A percentile compares a stretch with the other conserved stretches of the same genome.
These are phyloP conservation scores for Tylochromis polylepis DNA, from an alignment of 2,113 vertebrate species.

Conservation along the genomic window DNA sequence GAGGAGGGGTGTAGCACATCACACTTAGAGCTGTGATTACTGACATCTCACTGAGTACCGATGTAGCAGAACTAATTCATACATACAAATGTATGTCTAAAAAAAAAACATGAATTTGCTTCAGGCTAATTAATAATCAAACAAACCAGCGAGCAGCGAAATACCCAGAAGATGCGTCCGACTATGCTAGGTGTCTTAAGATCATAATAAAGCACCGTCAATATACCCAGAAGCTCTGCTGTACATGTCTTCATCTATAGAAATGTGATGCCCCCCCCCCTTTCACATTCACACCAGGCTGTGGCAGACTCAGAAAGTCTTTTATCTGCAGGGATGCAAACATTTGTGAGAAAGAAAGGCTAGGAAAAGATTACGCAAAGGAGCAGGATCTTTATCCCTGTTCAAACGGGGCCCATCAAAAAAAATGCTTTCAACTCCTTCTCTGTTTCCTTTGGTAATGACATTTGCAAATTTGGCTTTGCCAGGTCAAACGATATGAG, in stretches of 20 bases:
- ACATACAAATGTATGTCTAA: conserved; percentile 51
- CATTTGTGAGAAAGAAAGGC: conserved; percentile 5
- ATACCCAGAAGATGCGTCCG: conserved; percentile 19
- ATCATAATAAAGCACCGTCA: neutral
- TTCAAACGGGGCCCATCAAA: conserved; percentile 10
- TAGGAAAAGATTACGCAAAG: neutral
- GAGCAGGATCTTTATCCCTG: neutral
- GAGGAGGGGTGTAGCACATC: conserved; percentile 44
- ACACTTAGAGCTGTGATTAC: conserved; percentile 59
- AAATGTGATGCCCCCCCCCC: neutral
- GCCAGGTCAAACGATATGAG: conserved; percentile 16
- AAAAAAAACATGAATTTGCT: conserved; percentile 23
- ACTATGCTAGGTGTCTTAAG: neutral
- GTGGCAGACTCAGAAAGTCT: neutral
- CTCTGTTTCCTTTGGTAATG: conserved; percentile 40
- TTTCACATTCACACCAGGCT: neutral
- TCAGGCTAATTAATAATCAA: conserved; percentile 64
- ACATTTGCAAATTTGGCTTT: conserved; percentile 25
- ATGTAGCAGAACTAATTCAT: conserved; percentile 67
- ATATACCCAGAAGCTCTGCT: neutral
- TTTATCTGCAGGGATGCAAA: conserved; percentile 1
- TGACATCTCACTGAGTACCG: conserved; percentile 49
- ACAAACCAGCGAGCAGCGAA: conserved; percentile 59
- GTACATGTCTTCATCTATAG: conserved; percentile 1
- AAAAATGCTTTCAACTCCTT: neutral